Evolutionary conservation across 2,888 invertebrate genomes (phyloP).

Genomic region (Acanthosepion pharaonis): DNA sequence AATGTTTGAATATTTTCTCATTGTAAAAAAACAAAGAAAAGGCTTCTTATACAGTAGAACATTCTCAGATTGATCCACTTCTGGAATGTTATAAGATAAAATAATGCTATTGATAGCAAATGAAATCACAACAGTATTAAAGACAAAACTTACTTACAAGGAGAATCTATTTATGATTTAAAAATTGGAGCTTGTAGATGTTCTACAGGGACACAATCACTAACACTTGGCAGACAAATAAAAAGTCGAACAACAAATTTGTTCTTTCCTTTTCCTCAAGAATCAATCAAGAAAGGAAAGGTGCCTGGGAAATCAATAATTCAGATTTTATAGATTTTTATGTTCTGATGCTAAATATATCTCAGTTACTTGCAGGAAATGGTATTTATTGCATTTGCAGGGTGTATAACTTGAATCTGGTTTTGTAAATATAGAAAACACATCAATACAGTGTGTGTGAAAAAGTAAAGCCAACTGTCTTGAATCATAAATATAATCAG

Average conservation of each 20-base stretch:
- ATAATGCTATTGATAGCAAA: no score
- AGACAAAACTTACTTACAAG: no score
- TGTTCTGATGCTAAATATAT: constrained; percentile 33
- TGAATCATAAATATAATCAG: no score
- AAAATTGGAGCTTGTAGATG: no score
- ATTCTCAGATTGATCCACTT: no score
- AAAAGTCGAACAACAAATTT: not conserved
- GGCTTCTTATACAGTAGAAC: no score
- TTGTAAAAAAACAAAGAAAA: no score
- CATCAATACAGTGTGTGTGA: not conserved
- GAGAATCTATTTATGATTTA: no score
- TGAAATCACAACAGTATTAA: no score
- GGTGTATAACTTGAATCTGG: not conserved
- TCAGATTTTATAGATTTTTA: constrained; percentile 18
- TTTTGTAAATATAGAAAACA: not conserved
- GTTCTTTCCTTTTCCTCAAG: not conserved
- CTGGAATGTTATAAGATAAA: no score
- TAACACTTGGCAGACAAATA: not conserved
- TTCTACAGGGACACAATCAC: no score
- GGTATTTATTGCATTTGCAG: not conserved
- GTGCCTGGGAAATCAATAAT: not conserved
- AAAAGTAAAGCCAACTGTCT: not conserved
- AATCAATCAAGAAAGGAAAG: not conserved
- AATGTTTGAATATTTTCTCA: no score
- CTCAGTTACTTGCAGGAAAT: not conserved